Base-by-base conservation (phyloP, 64 coral and sea anemone species). In the Pachyseris speciosa region DNA sequence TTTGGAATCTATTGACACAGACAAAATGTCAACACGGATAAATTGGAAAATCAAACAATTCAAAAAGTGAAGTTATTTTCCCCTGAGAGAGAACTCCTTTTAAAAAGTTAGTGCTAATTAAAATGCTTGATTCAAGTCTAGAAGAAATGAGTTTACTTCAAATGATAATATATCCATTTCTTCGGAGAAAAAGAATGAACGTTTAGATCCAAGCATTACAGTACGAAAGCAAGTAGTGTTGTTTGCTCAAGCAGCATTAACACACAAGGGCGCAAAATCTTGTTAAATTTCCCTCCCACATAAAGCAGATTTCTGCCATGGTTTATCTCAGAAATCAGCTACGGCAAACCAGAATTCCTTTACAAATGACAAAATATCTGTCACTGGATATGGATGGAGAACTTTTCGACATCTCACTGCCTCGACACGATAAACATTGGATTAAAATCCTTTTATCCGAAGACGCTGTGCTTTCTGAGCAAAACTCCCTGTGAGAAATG, bases 21-120 rank as follows among this genome's bases (percentile, higher is more conserved):
- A 7, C 52, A 41, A 31, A 81, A 81, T 39, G 48, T 81, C 77
- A 81, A 81, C 77, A 81, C 32, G 7, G 33, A 9, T 39, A 61
- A 58, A 81, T 81, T 81, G 34, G 53, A 40, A 81, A 81, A 81
- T 37, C 77, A 81, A 81, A 81, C 77, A 81, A 79, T 57, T 61
- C 34, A 61, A 63, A n/a, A 71, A 63, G 77, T 55, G 53, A 81
- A 81, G 20, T 61, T 63, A 81, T 63, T 81, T 67, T 81, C 36
- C 32, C n/a, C 16, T 24, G 77, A 40, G 50, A 60, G 31, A 20
- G 19, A 25, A 61, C 8, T 11, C 27, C 28, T 74, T 7, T 3
- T 27, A 40, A 60, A 39, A 4, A 17, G 31, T 39, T 50, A 1
- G 36, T 71, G 31, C 15, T 61, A 76, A 50, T 63, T 37, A 41